These are phyloP conservation scores for Hirtodrosophila cameraria DNA, from an alignment of 2,888 invertebrate species.

Conservation along the genomic window DNA sequence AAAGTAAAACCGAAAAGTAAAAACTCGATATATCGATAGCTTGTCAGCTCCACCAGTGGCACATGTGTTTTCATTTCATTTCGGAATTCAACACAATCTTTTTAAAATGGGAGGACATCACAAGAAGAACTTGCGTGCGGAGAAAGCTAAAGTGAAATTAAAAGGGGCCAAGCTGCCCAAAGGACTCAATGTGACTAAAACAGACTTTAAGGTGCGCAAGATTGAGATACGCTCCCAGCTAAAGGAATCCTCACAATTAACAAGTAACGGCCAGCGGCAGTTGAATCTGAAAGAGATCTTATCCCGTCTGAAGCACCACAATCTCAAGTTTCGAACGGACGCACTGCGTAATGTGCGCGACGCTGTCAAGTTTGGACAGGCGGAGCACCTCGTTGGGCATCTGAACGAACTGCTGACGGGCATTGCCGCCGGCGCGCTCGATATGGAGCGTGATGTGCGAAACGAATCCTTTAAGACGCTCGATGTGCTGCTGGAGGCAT, in stretches of 20 bases:
- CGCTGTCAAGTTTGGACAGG: constrained; percentile 83
- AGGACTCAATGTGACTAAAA: constrained; percentile 94
- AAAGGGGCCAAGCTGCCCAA: constrained; percentile 93
- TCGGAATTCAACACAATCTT: not conserved
- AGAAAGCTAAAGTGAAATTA: constrained; percentile 95
- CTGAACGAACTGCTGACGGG: constrained; percentile 88
- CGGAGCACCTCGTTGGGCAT: constrained; percentile 85
- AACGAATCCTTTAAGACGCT: constrained; percentile 85
- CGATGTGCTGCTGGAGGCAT: constrained; percentile 75
- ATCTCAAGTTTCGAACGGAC: constrained; percentile 81
- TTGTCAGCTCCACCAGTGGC: constrained; percentile 3
- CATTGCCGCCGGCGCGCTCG: constrained; percentile 88
- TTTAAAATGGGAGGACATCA: constrained; percentile 85
- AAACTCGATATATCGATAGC: constrained; percentile 24
- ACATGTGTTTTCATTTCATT: constrained; percentile 35
- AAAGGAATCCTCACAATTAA: constrained; percentile 40
- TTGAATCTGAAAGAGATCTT: constrained; percentile 82
- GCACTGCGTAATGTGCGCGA: constrained; percentile 80
- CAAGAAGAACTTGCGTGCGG: constrained; percentile 91
- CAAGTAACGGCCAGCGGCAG: constrained; percentile 47
- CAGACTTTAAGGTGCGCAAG: constrained; percentile 94
- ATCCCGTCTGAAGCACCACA: constrained; percentile 85
- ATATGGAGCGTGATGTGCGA: constrained; percentile 87
- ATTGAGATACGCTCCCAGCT: constrained; percentile 92
- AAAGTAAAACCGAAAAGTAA: no score